These are phyloP conservation scores for Lichenostomus cassidix DNA, from an alignment of 2,113 vertebrate species.

Conservation along the genomic window DNA sequence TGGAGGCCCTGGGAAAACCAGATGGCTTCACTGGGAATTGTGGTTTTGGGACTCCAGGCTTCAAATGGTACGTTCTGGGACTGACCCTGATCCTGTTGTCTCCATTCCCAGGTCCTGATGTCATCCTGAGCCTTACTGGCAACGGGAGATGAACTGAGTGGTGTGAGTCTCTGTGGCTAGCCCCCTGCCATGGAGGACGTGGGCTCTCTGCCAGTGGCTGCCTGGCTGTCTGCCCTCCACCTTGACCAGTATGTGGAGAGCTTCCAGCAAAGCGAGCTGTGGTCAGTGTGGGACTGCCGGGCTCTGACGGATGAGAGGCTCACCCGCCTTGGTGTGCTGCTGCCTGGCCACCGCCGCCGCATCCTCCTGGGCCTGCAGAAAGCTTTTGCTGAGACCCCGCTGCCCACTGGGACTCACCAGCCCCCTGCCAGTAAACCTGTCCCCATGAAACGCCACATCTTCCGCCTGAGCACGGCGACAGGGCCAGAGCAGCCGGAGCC, in stretches of 20 bases:
- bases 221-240: constrained; percentile 84
- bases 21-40: neutral
- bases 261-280: constrained; percentile 75
- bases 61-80: neutral
- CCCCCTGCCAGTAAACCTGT: constrained; percentile 60
- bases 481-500: neutral
- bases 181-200: constrained; percentile 55
- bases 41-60: neutral
- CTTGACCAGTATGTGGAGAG: constrained; percentile 85
- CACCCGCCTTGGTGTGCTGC: constrained; percentile 78
- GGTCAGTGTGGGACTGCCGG: constrained; percentile 75
- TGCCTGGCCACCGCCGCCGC: constrained; percentile 88
- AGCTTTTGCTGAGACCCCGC: neutral
- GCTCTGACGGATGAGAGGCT: constrained; percentile 73
- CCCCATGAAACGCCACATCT: constrained; percentile 82
- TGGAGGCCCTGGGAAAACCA: neutral
- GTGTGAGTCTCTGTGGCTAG: neutral
- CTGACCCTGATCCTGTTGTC: neutral
- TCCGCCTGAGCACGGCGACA: neutral
- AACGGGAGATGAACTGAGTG: neutral
- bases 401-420: neutral
- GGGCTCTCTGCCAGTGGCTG: constrained; percentile 42
- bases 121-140: neutral
- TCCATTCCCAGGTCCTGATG: neutral
- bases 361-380: constrained; percentile 86